Conservation (phyloP, 2,113 vertebrate genomes). For the Cryptoleucopteryx plumbea region DNA sequence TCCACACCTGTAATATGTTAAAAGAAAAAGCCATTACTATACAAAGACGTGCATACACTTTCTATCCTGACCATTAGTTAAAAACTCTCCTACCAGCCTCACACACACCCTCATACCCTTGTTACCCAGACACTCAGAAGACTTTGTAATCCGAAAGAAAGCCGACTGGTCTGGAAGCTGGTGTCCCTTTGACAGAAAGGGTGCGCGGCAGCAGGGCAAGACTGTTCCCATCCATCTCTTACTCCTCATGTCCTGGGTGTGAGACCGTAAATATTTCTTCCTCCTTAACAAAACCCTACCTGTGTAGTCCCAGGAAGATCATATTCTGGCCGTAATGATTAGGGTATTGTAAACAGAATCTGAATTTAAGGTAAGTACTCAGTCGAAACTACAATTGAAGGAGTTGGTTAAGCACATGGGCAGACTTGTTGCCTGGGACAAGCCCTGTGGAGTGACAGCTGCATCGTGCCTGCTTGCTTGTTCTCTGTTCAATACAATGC, state of each 20-base stretch:
- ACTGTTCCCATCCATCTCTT: not conserved
- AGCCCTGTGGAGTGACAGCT: not conserved
- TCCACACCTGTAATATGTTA: not conserved
- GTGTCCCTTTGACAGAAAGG: not conserved
- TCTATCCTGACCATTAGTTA: not conserved
- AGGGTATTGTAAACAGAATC: not conserved
- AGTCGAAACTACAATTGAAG: not conserved
- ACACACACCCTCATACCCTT: not conserved
- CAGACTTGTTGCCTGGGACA: not conserved
- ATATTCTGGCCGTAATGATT: not conserved
- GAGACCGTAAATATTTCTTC: not conserved
- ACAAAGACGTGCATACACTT: not conserved
- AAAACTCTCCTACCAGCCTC: not conserved
- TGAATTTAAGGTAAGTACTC: not conserved
- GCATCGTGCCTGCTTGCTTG: not conserved
- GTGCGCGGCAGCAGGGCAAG: not conserved
- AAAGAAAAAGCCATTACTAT: not conserved
- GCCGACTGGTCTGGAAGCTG: not conserved
- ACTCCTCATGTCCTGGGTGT: not conserved
- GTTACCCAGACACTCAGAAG: not conserved
- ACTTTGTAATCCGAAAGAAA: not conserved
- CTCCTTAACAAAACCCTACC: rapidly evolving
- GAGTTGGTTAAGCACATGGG: not conserved
- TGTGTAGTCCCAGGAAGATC: not conserved
- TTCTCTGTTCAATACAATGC: not conserved